Base-by-base conservation (phyloP, 2,888 invertebrate species). In the Hirtodrosophila histrioides region DNA sequence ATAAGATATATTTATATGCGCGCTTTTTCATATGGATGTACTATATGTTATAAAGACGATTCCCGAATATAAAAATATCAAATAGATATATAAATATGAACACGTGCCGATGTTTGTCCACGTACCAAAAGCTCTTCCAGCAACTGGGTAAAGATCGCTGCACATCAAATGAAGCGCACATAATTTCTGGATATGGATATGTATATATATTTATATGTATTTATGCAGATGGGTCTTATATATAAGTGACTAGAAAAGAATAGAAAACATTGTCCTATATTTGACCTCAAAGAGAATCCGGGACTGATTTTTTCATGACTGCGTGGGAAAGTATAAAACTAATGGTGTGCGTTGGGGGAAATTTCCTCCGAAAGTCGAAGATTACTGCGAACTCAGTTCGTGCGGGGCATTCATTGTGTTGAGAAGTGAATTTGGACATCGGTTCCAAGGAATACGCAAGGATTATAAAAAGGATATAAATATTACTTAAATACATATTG, bases 251-350 rank as follows among this genome's bases (percentile, higher is more conserved):
- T 53, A 40, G 39, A 50, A 51, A 49, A 56, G 51, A 49, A 44
- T 67, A 46, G 63, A 43, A 58, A 36, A 62, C 17, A 31, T 31
- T 72, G 86, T 84, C 84, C 84, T 84, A 84, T 86, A 84, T 84
- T 86, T 70, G 84, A 84, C 84, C 84, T 86, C 70, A 74, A 75
- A 72, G 63, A 39, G 44, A 71, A 3, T 69, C 74, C 77, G 72
- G 77, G 78, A 72, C 56, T 27, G 62, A 56, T 49, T 49, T 69
- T 48, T 55, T 63, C 49, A 60, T 57, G 53, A 69, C 60, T 68
- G 75, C 67, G 75, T 70, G 80, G 69, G 76, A 81, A 86, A 73
- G 77, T 75, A 70, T 70, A 77, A 86, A 69, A 69, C 67, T 69
- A 79, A 75, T 86, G 67, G 58, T 17, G 17, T 17, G 17, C 17